These are phyloP conservation scores for Pipistrellus nathusii DNA, from an alignment of 2,797 vertebrate species.

Conservation along the genomic window DNA sequence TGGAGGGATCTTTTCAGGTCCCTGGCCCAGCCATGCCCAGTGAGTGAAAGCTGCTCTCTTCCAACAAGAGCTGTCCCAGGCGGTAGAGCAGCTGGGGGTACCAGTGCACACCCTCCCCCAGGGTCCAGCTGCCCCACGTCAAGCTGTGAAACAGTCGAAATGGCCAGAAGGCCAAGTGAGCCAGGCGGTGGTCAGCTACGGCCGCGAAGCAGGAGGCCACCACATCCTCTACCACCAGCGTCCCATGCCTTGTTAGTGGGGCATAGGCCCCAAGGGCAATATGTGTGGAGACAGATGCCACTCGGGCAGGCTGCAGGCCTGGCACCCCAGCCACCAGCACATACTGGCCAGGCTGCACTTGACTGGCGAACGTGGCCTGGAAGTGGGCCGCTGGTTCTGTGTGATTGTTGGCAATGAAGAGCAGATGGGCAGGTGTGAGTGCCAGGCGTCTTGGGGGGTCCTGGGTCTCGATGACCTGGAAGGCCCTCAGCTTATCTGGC, in stretches of 20 bases:
- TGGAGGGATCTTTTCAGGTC: conserved; percentile 86
- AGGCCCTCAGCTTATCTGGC: conserved; percentile 87
- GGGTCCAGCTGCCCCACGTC: conserved; percentile 83
- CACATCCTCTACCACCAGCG: conserved; percentile 93
- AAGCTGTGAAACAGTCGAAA: conserved; percentile 92
- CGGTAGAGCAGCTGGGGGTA: conserved; percentile 93
- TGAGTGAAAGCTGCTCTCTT: conserved; percentile 93
- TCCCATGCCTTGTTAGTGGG: conserved; percentile 94
- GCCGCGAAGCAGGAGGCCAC: conserved; percentile 96
- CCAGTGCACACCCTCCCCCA: conserved; percentile 94
- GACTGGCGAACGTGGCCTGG: conserved; percentile 93
- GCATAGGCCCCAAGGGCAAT: conserved; percentile 92
- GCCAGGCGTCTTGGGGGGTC: conserved; percentile 88
- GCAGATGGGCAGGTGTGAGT: conserved; percentile 95
- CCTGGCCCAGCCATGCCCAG: conserved; percentile 87
- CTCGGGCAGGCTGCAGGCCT: conserved; percentile 87
- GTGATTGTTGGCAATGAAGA: conserved; percentile 91
- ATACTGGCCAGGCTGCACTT: conserved; percentile 92
- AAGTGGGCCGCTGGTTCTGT: conserved; percentile 84
- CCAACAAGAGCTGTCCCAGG: conserved; percentile 91
- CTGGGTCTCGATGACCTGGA: conserved; percentile 92
- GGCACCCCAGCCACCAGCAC: conserved; percentile 87
- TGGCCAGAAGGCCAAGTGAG: conserved; percentile 94
- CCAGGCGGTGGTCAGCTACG: conserved; percentile 92
- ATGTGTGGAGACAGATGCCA: conserved; percentile 88